These are phyloP conservation scores for Hartigia nigra DNA, from an alignment of 2,888 invertebrate species.

Conservation along the genomic window DNA sequence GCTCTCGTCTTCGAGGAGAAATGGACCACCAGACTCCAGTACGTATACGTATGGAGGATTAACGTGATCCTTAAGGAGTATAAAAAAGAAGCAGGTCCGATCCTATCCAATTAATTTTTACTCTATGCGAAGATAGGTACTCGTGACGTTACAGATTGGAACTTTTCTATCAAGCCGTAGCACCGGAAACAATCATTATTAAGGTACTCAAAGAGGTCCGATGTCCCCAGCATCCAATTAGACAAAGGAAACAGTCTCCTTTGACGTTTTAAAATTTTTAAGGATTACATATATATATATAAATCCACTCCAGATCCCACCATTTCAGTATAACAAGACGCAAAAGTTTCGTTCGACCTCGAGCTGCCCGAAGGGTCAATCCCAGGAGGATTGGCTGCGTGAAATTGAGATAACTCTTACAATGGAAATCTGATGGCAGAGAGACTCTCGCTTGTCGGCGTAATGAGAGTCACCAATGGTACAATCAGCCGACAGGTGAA, in stretches of 20 bases:
- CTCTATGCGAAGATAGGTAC: background rate
- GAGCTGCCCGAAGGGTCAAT: background rate
- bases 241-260: background rate
- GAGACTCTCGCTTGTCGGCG: background rate
- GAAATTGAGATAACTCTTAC: background rate
- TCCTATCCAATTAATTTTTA: background rate
- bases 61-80: background rate
- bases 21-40: background rate
- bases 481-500: conserved; percentile 3
- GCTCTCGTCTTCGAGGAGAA: background rate
- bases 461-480: background rate
- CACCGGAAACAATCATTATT: background rate
- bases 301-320: background rate
- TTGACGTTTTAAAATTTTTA: background rate
- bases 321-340: background rate
- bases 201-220: background rate
- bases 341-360: background rate
- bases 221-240: background rate
- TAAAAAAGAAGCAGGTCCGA: background rate
- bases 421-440: background rate
- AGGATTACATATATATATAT: background rate
- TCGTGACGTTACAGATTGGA: background rate
- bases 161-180: background rate
- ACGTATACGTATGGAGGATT: background rate
- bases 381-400: background rate